These are phyloP conservation scores for Bergia puertoricense DNA, from an alignment of 92 coral and sea anemone genomes.

Conservation along the genomic window DNA sequence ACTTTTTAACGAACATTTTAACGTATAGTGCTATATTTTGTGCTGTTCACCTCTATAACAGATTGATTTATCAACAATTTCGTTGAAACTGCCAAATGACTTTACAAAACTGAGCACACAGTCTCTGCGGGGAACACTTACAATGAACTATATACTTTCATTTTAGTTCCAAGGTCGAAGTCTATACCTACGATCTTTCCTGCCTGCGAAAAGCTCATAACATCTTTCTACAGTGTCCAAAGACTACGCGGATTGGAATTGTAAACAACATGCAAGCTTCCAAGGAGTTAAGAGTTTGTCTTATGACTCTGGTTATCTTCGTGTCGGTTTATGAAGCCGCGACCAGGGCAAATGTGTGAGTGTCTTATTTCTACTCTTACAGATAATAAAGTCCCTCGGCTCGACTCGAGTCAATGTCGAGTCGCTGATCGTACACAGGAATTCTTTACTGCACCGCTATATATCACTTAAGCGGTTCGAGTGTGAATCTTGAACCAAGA, in stretches of 20 bases:
- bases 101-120: not conserved
- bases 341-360: not conserved
- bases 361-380: not conserved
- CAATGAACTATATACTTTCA: not conserved
- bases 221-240: no score
- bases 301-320: not conserved
- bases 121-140: not conserved
- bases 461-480: no score
- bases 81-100: not conserved
- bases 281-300: not conserved
- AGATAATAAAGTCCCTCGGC: not conserved
- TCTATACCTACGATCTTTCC: not conserved
- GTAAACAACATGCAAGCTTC: not conserved
- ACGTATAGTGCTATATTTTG: no score
- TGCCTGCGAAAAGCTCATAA: not conserved
- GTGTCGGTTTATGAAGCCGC: not conserved
- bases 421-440: not conserved
- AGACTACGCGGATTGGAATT: no score
- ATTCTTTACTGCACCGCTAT: no score
- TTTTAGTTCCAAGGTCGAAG: not conserved
- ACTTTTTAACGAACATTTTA: no score
- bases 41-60: not conserved
- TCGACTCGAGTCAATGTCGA: not conserved
- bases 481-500: not conserved
- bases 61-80: not conserved